Evolutionary conservation across 2,888 invertebrate genomes (phyloP), one percentile per base, ranked within the genome.

Genomic region (Eupithecia insigniata): DNA sequence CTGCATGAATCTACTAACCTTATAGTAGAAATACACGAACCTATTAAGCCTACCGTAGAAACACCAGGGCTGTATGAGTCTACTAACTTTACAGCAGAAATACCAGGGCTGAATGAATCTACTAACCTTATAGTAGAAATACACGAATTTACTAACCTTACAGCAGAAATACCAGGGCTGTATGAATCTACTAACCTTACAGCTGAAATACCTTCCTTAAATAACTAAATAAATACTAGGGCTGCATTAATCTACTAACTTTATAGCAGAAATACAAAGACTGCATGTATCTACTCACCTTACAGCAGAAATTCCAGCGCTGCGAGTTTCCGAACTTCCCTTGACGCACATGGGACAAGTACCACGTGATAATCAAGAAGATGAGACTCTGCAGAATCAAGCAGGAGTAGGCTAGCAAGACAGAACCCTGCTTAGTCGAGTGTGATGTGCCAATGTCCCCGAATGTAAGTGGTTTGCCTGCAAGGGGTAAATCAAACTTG

Each of bases 251-350:
- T 66, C 67, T 70, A 66, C 89, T 85, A 87, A 96, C 97, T 89
- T 94, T 89, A 61, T 95, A 92, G 3, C 95, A 88, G 85, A 97
- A 97, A 80, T 95, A n/a, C n/a, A n/a, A 32, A 8, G 32, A 8
- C 32, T 32, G 32, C 32, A 32, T 32, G 32, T 3, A 14, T 10
- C 4, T 34, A 34, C 89, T 85, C 87, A 96, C 97, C 89, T 94
- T 89, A 61, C 95, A 92, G 3, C 95, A 88, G 85, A 97, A 97
- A 80, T 95, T 93, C 92, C 95, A 96, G 0, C 96, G 95, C 77
- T 95, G 93, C 4, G 96, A 95, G 3, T 96, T 94, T 0, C 97
- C 97, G 80, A 95, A 96, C 32, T 95, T 94, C 4, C 97, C 97
- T 0, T 97, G 97, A 16, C 85, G 73, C 46, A 89, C 88, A 8